Base-by-base conservation (phyloP, 2,797 vertebrate species). In the Martes flavigula region DNA sequence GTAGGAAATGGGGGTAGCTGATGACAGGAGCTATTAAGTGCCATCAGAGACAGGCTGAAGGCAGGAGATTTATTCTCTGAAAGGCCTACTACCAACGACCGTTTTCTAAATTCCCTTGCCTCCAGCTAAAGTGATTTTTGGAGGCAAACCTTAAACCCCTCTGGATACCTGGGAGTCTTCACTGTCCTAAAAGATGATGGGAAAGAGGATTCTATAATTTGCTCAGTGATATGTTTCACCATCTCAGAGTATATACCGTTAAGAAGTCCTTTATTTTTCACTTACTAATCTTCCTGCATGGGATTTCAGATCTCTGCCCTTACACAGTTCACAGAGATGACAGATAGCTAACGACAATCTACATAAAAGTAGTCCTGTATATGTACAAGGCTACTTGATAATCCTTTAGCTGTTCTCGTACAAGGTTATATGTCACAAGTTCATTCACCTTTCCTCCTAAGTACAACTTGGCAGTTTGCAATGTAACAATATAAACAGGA, bases 261-360 rank as follows among this genome's bases (percentile, higher is more conserved):
- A 96, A 68, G 56, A 93, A 94, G 43, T 78, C 40, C 48, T 96
- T 84, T 60, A 85, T 79, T 92, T 96, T 97, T 94, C 93, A 62
- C 25, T 32, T 70, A 83, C 90, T 87, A 92, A 23, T 78, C 17
- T 70, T 48, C 62, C 12, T 18, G 68, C 9, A 43, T 27, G 38
- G n/a, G 30, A 90, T 51, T 75, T 73, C 93, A 94, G 85, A 43
- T 90, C 68, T 91, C n/a, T 56, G 68, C 30, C 75, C 40, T 95
- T 77, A 73, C 20, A 68, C 6, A 72, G 56, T 87, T 92, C 48
- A 86, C 6, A 73, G n/a, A 90, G 32, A 56, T 9, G 81, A 95
- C 11, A 64, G 82, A 79, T 0, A 51, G 51, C n/a, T 88, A 48
- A 48, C 48, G 70, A 86, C 12, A 83, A 91, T 43, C 38, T 70